Evolutionary conservation across 2,888 invertebrate species (phyloP).

Genomic region (Eupelmus urozonus): DNA sequence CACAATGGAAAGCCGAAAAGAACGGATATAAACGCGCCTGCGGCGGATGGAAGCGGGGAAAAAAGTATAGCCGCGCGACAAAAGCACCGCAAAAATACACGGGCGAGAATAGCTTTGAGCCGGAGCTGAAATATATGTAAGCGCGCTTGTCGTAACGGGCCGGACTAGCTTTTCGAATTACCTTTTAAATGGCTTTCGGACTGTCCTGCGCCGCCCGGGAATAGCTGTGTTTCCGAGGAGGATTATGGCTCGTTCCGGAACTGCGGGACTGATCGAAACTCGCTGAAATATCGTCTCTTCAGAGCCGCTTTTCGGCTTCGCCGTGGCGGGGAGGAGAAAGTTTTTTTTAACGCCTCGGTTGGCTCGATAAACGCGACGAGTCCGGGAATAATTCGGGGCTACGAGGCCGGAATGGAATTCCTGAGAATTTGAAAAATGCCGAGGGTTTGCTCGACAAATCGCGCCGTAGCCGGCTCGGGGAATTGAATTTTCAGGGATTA

Average conservation of each 20-base stretch:
- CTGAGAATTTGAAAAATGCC: too few relatives aligned
- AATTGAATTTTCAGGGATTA: too few relatives aligned
- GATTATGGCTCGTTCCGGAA: constrained; percentile 33
- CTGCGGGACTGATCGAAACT: constrained; percentile 30
- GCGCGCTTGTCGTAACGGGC: background rate
- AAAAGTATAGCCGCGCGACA: too few relatives aligned
- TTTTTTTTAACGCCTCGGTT: constrained; percentile 17
- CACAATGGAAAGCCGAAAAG: constrained; percentile 10
- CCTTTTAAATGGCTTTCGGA: constrained; percentile 65
- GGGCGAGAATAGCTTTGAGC: constrained; percentile 20
- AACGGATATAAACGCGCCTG: constrained; percentile 3
- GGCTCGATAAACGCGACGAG: background rate
- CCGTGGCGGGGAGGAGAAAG: too few relatives aligned
- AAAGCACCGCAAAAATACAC: constrained; percentile 2
- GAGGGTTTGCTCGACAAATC: too few relatives aligned
- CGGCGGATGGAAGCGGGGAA: too few relatives aligned
- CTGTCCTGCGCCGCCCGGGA: constrained; percentile 32
- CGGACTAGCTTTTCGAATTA: constrained; percentile 62
- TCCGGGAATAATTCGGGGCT: too few relatives aligned
- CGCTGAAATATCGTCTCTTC: constrained; percentile 12
- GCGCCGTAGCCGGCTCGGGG: too few relatives aligned
- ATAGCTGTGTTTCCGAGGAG: constrained; percentile 8
- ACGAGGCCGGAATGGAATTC: too few relatives aligned
- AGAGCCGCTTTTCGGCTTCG: background rate
- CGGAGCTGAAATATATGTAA: background rate